Percentiles rank a stretch among this genome's conserved stretches.
These are phyloP conservation scores for Drosophila sordidula DNA, from an alignment of 2,888 invertebrate genomes.

Conservation along the genomic window DNA sequence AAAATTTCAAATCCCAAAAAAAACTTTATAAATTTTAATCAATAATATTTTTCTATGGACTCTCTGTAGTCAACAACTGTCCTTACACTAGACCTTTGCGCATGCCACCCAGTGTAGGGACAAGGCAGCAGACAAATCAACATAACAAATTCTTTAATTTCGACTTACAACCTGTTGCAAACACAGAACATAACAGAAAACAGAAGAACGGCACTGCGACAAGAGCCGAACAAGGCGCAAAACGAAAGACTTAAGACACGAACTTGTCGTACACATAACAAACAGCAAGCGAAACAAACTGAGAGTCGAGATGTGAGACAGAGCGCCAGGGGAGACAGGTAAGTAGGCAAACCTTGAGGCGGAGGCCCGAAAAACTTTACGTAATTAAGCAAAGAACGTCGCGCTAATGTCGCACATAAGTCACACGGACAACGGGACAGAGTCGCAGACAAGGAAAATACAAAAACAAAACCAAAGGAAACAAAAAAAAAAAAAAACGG, in stretches of 20 bases:
- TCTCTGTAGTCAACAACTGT: background rate
- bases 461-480: slow-evolving; percentile 11
- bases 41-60: background rate
- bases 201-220: slow-evolving; percentile 51
- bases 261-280: slow-evolving; percentile 78
- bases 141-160: slow-evolving; percentile 74
- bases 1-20: no score
- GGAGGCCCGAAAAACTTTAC: slow-evolving; percentile 65
- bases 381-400: slow-evolving; percentile 80
- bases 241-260: slow-evolving; percentile 82
- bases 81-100: slow-evolving; percentile 18
- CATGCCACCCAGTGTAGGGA: slow-evolving; percentile 32
- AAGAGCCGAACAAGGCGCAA: slow-evolving; percentile 65
- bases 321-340: background rate
- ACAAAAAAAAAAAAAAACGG: slow-evolving; percentile 8
- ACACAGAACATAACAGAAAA: slow-evolving; percentile 37
- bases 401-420: slow-evolving; percentile 80
- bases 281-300: slow-evolving; percentile 43
- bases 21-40: no score
- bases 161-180: slow-evolving; percentile 75
- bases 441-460: slow-evolving; percentile 33
- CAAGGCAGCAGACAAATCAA: slow-evolving; percentile 61
- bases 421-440: slow-evolving; percentile 63
- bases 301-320: background rate
- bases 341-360: slow-evolving; percentile 23